Conservation (phyloP, 2,113 vertebrate genomes). For the Pungitius pungitius region DNA sequence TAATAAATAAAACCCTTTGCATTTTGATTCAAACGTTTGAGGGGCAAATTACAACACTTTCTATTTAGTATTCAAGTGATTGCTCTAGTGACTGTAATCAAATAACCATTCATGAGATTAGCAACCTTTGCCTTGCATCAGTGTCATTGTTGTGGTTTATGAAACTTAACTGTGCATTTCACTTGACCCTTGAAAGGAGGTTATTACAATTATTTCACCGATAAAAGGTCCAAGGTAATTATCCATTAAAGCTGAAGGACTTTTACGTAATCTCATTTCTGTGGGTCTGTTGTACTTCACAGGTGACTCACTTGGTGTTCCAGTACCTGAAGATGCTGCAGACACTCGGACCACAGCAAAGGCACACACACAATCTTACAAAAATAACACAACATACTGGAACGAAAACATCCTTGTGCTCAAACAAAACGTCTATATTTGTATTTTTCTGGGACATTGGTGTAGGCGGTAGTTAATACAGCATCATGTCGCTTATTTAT, state of each 20-base stretch:
- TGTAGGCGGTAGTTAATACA: not conserved
- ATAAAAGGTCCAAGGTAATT: not conserved
- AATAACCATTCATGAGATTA: not conserved
- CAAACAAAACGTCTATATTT: not conserved
- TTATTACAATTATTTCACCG: not conserved
- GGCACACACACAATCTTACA: constrained; percentile 66
- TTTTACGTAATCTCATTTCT: not conserved
- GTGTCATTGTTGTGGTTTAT: constrained; percentile 7
- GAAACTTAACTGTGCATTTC: not conserved
- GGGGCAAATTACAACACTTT: not conserved
- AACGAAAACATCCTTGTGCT: not conserved
- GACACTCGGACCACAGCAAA: constrained; percentile 89
- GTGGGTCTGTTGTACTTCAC: constrained; percentile 48
- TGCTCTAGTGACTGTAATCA: constrained; percentile 38
- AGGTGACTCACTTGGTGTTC: constrained; percentile 94
- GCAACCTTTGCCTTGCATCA: not conserved
- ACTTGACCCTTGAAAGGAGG: constrained; percentile 2
- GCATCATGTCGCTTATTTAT: constrained; percentile 3
- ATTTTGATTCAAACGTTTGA: constrained; percentile 27
- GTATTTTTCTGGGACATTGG: not conserved
- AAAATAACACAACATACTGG: not conserved
- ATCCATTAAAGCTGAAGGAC: not conserved
- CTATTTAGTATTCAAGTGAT: constrained; percentile 10
- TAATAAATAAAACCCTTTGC: constrained; percentile 6
- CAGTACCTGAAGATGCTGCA: constrained; percentile 98